Percentiles rank a stretch among this genome's conserved stretches.
Conservation (phyloP, 2,113 vertebrate genomes). For the Myrmecophaga tridactyla region DNA sequence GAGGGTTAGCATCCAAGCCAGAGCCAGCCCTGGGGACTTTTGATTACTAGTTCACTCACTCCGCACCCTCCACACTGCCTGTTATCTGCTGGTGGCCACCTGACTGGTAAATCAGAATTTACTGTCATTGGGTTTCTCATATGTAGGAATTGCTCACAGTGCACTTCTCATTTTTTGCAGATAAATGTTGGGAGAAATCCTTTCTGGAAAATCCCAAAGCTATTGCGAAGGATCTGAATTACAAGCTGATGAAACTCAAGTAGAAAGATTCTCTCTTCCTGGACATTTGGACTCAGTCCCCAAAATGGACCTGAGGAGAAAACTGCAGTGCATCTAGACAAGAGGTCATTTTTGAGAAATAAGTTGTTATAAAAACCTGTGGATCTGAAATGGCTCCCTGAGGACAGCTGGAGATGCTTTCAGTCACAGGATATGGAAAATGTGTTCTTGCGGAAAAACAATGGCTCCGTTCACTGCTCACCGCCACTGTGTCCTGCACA, state of each 20-base stretch:
- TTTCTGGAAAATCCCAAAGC: not conserved
- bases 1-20: rapidly evolving
- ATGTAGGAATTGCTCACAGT: not conserved
- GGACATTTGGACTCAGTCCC: not conserved
- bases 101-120: not conserved
- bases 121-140: not conserved
- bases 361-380: not conserved
- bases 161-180: not conserved
- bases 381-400: not conserved
- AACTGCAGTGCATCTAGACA: not conserved
- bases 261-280: not conserved
- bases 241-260: not conserved
- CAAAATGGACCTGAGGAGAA: not conserved
- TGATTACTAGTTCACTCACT: too few species aligned
- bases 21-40: too few species aligned
- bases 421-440: not conserved
- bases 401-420: not conserved
- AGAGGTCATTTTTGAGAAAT: conserved; percentile 1
- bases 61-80: not conserved
- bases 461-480: not conserved
- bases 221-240: not conserved
- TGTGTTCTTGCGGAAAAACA: not conserved
- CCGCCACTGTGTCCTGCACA: not conserved
- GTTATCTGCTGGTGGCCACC: not conserved
- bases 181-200: not conserved